phyloP scores from a whole-genome alignment of 2,888 invertebrate genomes.

The Thera britannica region DNA sequence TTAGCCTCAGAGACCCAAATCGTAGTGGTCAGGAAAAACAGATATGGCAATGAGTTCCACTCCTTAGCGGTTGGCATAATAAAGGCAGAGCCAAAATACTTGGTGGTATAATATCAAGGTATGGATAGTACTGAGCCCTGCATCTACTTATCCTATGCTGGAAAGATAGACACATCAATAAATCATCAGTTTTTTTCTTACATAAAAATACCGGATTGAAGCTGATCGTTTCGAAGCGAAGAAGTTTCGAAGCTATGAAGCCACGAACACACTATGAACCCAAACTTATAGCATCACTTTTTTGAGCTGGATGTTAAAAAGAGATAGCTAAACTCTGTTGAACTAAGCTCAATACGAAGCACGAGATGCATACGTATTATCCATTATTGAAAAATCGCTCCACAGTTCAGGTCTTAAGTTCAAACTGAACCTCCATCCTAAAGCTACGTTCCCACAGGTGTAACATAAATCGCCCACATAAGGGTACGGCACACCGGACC shows the following conservation, averaged over 20 bases:
- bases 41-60: too few relatives aligned
- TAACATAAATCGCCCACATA: constrained; percentile 63
- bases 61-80: too few relatives aligned
- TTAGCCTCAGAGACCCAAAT: too few relatives aligned
- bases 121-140: too few relatives aligned
- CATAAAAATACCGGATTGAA: too few relatives aligned
- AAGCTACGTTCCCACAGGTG: constrained; percentile 62
- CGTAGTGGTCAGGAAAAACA: too few relatives aligned
- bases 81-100: too few relatives aligned
- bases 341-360: constrained; percentile 7
- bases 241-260: neutral
- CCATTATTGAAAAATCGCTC: constrained; percentile 30
- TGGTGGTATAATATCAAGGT: too few relatives aligned
- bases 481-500: constrained; percentile 55
- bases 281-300: neutral
- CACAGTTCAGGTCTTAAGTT: constrained; percentile 29
- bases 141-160: too few relatives aligned
- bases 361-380: constrained; percentile 14
- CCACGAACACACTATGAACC: neutral
- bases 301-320: neutral
- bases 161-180: too few relatives aligned
- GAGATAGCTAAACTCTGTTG: constrained; percentile 7
- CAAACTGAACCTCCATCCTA: constrained; percentile 27
- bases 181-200: too few relatives aligned
- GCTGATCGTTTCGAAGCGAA: too few relatives aligned